Evolutionary conservation across 1,140 invertebrate genomes (phyloP).

Genomic region (Bombus polaris): DNA sequence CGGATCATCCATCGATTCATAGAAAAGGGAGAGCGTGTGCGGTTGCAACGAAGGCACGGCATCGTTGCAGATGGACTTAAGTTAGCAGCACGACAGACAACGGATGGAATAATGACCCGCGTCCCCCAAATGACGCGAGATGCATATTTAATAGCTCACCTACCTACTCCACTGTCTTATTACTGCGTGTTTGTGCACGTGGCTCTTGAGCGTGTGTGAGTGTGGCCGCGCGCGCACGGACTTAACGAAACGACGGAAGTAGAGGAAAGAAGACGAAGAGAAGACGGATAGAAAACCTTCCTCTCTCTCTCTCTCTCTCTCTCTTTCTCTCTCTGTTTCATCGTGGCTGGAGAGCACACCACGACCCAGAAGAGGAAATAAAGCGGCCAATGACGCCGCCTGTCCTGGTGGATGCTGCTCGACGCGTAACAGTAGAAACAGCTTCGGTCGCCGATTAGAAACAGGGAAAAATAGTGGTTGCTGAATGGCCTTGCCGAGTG

Average conservation of each 20-base stretch:
- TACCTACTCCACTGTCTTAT: conserved; percentile 52
- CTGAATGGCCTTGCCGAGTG: not conserved
- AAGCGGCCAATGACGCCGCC: conserved; percentile 18
- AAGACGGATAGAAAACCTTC: conserved; percentile 6
- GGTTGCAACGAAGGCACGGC: conserved; percentile 42
- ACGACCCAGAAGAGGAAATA: conserved; percentile 24
- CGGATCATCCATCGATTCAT: not conserved
- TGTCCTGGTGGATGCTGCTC: not conserved
- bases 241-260: conserved; percentile 33
- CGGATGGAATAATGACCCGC: conserved; percentile 79
- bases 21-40: conserved; percentile 23
- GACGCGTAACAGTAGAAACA: not conserved
- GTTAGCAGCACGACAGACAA: conserved; percentile 62
- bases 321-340: not conserved
- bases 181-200: conserved; percentile 51
- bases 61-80: conserved; percentile 54
- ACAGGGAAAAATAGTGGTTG: not conserved
- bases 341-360: not conserved
- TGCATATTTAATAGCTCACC: conserved; percentile 78
- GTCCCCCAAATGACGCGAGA: conserved; percentile 77
- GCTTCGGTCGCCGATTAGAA: not conserved
- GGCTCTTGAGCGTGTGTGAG: conserved; percentile 3
- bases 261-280: not conserved
- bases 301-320: not conserved
- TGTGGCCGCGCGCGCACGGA: not conserved